Evolutionary conservation across 2,888 invertebrate species (phyloP).

Genomic region (Argynnis bischoffii): DNA sequence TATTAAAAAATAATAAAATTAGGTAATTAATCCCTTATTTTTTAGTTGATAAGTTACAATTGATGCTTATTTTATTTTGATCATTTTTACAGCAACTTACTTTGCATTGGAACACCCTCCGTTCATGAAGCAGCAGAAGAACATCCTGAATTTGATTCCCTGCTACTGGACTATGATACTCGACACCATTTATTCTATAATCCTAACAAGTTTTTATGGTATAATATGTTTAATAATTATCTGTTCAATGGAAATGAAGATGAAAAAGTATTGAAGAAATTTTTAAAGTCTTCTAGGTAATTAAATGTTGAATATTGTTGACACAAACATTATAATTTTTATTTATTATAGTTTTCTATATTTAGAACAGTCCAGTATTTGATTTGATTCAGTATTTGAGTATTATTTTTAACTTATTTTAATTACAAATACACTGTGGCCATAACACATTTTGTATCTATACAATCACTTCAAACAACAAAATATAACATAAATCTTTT

Average conservation of each 20-base stretch:
- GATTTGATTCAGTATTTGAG: too few species aligned
- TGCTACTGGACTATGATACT: constrained; percentile 91
- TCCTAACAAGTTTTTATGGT: constrained; percentile 87
- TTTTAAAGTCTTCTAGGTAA: constrained; percentile 82
- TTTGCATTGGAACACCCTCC: constrained; percentile 94
- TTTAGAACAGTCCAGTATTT: too few species aligned
- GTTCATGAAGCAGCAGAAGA: constrained; percentile 86
- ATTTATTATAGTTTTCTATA: neutral
- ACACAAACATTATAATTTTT: neutral
- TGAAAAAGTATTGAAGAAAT: constrained; percentile 81
- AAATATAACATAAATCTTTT: too few species aligned
- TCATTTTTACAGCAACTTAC: constrained; percentile 53
- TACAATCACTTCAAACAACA: too few species aligned
- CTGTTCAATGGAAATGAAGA: constrained; percentile 87
- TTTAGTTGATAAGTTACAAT: neutral
- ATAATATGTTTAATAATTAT: constrained; percentile 95
- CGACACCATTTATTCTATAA: constrained; percentile 86
- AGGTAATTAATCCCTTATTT: constrained; percentile 61
- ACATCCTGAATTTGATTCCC: constrained; percentile 70
- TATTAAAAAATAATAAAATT: constrained; percentile 83
- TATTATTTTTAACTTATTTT: too few species aligned
- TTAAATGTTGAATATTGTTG: constrained; percentile 29
- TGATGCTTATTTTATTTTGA: neutral
- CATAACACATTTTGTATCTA: too few species aligned
- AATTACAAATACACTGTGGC: too few species aligned